These are phyloP conservation scores for Okamejei kenojei DNA, from an alignment of 2,797 vertebrate genomes.

Conservation along the genomic window DNA sequence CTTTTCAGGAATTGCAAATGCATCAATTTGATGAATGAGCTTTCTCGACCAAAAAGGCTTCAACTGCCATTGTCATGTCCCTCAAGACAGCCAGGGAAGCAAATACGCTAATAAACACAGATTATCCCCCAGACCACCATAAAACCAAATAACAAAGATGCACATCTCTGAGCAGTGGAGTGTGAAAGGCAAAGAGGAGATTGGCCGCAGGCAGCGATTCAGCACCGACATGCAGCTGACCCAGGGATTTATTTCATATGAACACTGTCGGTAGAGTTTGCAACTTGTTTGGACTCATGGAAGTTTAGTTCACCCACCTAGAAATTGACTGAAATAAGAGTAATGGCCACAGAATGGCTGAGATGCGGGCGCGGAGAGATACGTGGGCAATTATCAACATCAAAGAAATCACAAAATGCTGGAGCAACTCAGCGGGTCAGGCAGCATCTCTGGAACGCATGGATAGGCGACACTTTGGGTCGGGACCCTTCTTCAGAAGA, in stretches of 20 bases:
- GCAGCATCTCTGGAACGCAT: too few relatives aligned
- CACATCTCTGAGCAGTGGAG: constrained; percentile 21
- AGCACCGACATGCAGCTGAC: background rate
- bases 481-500: too few relatives aligned
- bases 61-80: constrained; percentile 14
- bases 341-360: background rate
- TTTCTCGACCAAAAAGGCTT: background rate
- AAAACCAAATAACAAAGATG: constrained; percentile 28
- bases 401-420: too few relatives aligned
- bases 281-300: background rate
- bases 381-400: background rate
- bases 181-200: constrained; percentile 16
- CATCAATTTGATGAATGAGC: constrained; percentile 7
- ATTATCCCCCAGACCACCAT: constrained; percentile 17
- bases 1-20: constrained; percentile 21
- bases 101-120: constrained; percentile 26
- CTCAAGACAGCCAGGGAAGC: background rate
- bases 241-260: background rate
- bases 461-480: too few relatives aligned
- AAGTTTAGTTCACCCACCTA: background rate
- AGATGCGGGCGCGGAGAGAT: background rate
- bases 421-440: too few relatives aligned
- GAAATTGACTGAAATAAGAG: background rate
- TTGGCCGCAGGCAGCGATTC: background rate
- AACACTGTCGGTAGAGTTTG: background rate